A percentile compares a stretch with the other conserved stretches of the same genome.
phyloP scores from a whole-genome alignment of 2,113 vertebrate species.

The Anarrhichthys ocellatus region DNA sequence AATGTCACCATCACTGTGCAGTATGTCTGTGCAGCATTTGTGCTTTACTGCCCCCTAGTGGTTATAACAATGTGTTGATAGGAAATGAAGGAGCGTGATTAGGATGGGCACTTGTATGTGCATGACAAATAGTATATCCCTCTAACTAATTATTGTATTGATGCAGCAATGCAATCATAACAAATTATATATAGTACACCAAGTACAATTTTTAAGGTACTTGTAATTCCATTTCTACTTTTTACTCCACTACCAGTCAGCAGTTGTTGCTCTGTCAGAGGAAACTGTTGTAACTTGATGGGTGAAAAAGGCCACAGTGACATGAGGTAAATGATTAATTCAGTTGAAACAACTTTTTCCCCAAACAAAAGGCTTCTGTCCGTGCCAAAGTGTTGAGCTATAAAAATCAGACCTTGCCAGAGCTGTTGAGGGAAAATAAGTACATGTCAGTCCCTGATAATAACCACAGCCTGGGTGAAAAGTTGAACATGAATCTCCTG shows the following conservation, averaged over 20 bases:
- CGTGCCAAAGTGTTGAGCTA: not conserved
- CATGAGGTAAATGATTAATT: conserved; percentile 5
- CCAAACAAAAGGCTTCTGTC: not conserved
- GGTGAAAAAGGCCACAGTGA: conserved; percentile 3
- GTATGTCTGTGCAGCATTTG: not conserved
- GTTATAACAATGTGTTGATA: not conserved
- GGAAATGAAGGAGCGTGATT: not conserved
- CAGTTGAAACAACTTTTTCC: not conserved
- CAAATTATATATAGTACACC: too few species aligned
- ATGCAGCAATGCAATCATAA: too few species aligned
- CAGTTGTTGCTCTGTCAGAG: not conserved
- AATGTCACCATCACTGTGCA: not conserved
- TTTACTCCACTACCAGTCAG: not conserved
- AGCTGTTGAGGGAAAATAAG: not conserved
- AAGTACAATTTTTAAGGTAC: too few species aligned
- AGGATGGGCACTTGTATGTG: not conserved
- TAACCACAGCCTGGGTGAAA: conserved; percentile 11
- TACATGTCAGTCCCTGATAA: conserved; percentile 5
- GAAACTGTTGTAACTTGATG: not conserved
- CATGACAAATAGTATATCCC: too few species aligned
- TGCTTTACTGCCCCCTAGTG: conserved; percentile 23
- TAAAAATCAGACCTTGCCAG: not conserved
- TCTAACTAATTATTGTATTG: too few species aligned
- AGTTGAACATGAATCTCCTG: not conserved
- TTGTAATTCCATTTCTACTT: too few species aligned